Evolutionary conservation across 2,797 vertebrate genomes (phyloP).

Genomic region (Kryptolebias ocellatus): DNA sequence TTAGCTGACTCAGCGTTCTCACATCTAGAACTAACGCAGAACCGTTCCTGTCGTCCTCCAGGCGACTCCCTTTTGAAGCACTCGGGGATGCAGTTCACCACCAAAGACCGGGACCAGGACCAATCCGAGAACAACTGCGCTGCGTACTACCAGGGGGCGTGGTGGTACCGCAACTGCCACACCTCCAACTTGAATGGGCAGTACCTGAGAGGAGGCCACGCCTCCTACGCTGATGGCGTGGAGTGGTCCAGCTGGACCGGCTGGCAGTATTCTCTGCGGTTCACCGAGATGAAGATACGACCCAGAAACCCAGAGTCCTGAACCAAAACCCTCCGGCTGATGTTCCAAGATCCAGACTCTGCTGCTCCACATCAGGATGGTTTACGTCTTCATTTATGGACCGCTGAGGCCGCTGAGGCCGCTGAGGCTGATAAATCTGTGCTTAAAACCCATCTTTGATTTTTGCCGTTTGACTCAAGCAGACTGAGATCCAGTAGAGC

Average conservation of each 20-base stretch:
- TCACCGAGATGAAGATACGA: conserved; percentile 95
- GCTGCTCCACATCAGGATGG: too few relatives aligned
- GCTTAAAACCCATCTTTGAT: too few relatives aligned
- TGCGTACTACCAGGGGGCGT: conserved; percentile 91
- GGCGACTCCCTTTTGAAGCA: conserved; percentile 94
- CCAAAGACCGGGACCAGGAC: conserved; percentile 93
- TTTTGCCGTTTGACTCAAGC: too few relatives aligned
- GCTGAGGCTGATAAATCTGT: too few relatives aligned
- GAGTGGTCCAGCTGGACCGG: conserved; percentile 98
- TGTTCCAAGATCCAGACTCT: too few relatives aligned
- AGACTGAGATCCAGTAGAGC: too few relatives aligned
- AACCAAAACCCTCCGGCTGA: background rate
- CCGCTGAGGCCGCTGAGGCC: too few relatives aligned
- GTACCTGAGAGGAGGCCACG: conserved; percentile 90
- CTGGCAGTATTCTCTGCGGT: conserved; percentile 95
- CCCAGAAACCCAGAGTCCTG: conserved; percentile 57
- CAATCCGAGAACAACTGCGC: conserved; percentile 97
- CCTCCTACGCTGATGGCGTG: conserved; percentile 92
- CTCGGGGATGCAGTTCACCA: conserved; percentile 94
- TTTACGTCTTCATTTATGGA: too few relatives aligned
- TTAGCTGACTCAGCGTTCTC: too few relatives aligned
- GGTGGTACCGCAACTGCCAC: conserved; percentile 99
- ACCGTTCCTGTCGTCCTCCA: conserved; percentile 2
- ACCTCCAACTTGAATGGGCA: conserved; percentile 97
- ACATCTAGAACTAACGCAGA: too few relatives aligned